These are phyloP conservation scores for Orgyia antiqua DNA, from an alignment of 2,888 invertebrate genomes.

Conservation along the genomic window DNA sequence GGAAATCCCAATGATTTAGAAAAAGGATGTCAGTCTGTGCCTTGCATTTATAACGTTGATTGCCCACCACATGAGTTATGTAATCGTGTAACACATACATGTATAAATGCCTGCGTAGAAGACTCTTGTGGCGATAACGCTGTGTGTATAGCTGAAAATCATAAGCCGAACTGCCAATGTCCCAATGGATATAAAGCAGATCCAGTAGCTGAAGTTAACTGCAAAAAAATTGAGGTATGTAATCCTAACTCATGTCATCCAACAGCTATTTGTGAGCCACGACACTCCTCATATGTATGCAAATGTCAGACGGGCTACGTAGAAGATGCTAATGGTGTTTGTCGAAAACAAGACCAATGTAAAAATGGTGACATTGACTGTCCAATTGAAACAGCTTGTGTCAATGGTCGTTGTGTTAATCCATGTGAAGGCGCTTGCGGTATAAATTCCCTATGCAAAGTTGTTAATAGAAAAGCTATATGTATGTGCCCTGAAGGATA, in stretches of 20 bases:
- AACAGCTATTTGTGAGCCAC: slow-evolving; percentile 86
- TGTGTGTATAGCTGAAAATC: slow-evolving; percentile 91
- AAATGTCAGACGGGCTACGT: slow-evolving; percentile 86
- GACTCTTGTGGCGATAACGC: slow-evolving; percentile 92
- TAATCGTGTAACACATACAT: slow-evolving; percentile 89
- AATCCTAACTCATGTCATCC: slow-evolving; percentile 88
- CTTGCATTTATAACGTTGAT: slow-evolving; percentile 92
- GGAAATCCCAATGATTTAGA: slow-evolving; percentile 89
- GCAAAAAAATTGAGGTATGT: slow-evolving; percentile 84
- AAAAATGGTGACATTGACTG: slow-evolving; percentile 85
- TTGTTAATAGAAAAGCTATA: slow-evolving; percentile 85
- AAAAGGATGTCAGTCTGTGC: slow-evolving; percentile 87
- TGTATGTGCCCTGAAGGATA: slow-evolving; percentile 89
- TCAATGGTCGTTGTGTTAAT: slow-evolving; percentile 84
- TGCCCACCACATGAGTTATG: slow-evolving; percentile 89
- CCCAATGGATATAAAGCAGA: slow-evolving; percentile 89
- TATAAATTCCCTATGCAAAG: slow-evolving; percentile 87
- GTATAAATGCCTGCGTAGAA: slow-evolving; percentile 88
- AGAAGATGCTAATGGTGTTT: slow-evolving; percentile 88
- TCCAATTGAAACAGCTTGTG: slow-evolving; percentile 85
- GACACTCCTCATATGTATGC: slow-evolving; percentile 83
- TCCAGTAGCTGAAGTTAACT: slow-evolving; percentile 90
- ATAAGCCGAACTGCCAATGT: slow-evolving; percentile 90
- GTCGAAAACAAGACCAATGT: slow-evolving; percentile 87
- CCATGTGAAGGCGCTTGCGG: slow-evolving; percentile 91